Evolutionary conservation across 2,113 vertebrate species (phyloP).

Genomic region (Sakesphorus luctuosus): DNA sequence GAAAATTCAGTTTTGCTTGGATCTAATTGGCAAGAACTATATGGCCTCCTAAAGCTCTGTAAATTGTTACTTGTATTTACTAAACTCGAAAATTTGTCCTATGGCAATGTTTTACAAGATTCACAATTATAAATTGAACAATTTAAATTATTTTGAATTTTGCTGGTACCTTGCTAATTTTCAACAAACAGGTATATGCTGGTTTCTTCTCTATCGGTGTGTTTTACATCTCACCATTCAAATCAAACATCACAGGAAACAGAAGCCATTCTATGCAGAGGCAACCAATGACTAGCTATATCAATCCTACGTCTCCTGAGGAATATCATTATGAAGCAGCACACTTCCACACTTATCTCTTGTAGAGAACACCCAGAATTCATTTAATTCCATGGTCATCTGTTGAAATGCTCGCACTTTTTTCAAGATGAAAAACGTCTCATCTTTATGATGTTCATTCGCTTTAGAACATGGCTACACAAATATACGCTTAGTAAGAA

Average conservation of each 20-base stretch:
- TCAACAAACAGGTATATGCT: background rate
- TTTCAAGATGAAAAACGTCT: background rate
- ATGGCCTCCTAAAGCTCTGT: background rate
- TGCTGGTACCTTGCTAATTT: background rate
- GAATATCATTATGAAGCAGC: background rate
- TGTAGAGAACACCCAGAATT: background rate
- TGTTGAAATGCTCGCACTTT: constrained; percentile 40
- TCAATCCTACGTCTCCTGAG: background rate
- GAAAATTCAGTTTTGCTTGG: background rate
- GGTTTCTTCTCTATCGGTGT: background rate
- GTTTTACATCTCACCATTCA: background rate
- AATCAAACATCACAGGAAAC: background rate
- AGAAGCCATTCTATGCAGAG: background rate
- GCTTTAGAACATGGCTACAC: background rate
- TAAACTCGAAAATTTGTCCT: background rate
- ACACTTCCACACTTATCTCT: background rate
- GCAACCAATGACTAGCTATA: background rate
- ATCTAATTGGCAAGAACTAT: background rate
- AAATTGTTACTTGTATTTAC: background rate
- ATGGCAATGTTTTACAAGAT: background rate
- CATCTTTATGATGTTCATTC: constrained; percentile 1
- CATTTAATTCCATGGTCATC: constrained; percentile 23
- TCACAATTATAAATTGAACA: background rate
- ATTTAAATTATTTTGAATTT: background rate
- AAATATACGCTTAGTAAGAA: background rate